Conservation (phyloP, 1,140 invertebrate genomes). For the Cyclargus thomasi region DNA sequence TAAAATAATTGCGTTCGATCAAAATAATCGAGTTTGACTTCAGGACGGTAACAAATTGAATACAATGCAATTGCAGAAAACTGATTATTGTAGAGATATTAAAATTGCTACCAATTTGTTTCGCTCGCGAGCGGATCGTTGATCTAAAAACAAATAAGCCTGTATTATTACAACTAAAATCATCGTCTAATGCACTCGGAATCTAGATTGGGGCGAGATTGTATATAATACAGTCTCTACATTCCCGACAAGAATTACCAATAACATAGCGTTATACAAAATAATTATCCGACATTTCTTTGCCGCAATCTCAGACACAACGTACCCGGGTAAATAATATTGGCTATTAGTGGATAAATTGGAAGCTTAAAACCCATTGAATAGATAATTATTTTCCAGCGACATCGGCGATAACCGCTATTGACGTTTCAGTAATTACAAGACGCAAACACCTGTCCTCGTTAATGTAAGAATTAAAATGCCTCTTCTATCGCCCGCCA, state of each 20-base stretch:
- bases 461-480: conserved; percentile 17
- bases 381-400: conserved; percentile 28
- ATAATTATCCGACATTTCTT: conserved; percentile 1
- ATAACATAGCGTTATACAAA: conserved; percentile 2
- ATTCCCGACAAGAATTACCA: not conserved
- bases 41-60: not conserved
- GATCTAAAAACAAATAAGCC: conserved; percentile 6
- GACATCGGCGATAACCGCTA: conserved; percentile 22
- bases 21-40: not conserved
- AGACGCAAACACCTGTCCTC: conserved; percentile 16
- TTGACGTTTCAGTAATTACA: conserved; percentile 25
- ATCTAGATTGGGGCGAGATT: not conserved
- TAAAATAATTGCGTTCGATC: not conserved
- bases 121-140: not conserved
- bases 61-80: conserved; percentile 1
- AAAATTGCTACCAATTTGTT: conserved; percentile 7
- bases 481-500: not conserved
- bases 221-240: not conserved
- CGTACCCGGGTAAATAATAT: conserved; percentile 6
- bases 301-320: not conserved
- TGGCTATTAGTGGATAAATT: conserved; percentile 17
- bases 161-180: conserved; percentile 1
- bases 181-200: not conserved
- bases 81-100: not conserved
- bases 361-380: conserved; percentile 20